Evolutionary conservation across 2,888 invertebrate species (phyloP), one percentile per base, ranked within the genome.

Genomic region (Dastarcus helophoroides): DNA sequence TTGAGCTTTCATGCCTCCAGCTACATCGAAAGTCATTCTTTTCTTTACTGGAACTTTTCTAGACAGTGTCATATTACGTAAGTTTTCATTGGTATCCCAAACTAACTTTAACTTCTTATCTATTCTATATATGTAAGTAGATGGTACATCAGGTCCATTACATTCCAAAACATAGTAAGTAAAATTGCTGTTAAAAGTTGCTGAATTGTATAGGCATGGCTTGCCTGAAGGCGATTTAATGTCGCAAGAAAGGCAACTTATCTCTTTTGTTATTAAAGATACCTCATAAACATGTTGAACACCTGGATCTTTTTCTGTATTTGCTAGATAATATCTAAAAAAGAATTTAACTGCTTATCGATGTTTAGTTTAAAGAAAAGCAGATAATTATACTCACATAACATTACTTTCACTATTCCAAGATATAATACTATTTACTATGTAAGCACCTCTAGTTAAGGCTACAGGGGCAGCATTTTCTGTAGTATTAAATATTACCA

Each of bases 241-340:
- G 21, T 65, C 62, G 60, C 94, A 94, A 0, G 89, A 81, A 49
- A 91, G 66, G 58, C 93, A 94, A 31, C 68, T 63, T 39, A 68
- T 58, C 46, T 58, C 47, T 31, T 50, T 50, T 3, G 65, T 60
- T n/a, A 64, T 58, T 0, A 68, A 62, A 37, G 74, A 70, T 4
- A 85, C 69, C 5, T 76, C 71, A 65, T 80, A 91, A 22, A 94
- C 63, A 58, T 93, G 91, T 49, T 82, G 74, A 31, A 79, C 74
- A 3, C 80, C 75, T 0, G 89, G 77, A 54, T 84, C 79, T 7
- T 68, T 64, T 39, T 73, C 76, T 4, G 73, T 72, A 16, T 84
- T 89, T 1, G 88, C 88, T 44, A 79, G 71, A 62, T 84, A 95
- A 67, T 88, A 94, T 35, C 88, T 89, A 62, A 14, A 40, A 39